These are phyloP conservation scores for Ectobius pallidus DNA, from an alignment of 2,888 invertebrate species.

Conservation along the genomic window DNA sequence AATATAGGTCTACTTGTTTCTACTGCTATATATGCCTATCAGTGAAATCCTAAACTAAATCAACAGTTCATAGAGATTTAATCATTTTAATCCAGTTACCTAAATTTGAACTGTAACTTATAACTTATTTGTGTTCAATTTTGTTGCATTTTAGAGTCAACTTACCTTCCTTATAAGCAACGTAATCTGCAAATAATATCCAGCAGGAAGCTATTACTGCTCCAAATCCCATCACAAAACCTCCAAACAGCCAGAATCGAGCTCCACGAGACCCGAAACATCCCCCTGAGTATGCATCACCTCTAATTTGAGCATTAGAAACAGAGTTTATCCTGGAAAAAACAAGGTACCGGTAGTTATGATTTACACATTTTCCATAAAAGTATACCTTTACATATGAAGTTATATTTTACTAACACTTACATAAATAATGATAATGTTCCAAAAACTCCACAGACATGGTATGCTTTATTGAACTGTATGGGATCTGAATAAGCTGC, in stretches of 20 bases:
- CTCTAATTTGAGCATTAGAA: slow-evolving; percentile 90
- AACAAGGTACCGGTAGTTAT: too few relatives aligned
- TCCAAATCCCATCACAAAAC: slow-evolving; percentile 96
- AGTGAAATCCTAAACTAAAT: too few relatives aligned
- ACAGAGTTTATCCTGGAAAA: slow-evolving; percentile 85
- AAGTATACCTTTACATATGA: neutral
- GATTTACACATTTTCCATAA: slow-evolving; percentile 9
- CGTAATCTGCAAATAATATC: slow-evolving; percentile 91
- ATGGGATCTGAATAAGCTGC: slow-evolving; percentile 69
- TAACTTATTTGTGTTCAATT: too few relatives aligned
- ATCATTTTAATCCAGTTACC: too few relatives aligned
- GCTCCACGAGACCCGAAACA: slow-evolving; percentile 88
- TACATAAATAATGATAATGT: slow-evolving; percentile 94
- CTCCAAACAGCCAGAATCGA: slow-evolving; percentile 92
- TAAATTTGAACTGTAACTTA: too few relatives aligned
- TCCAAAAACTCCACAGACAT: slow-evolving; percentile 93
- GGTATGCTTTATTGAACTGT: slow-evolving; percentile 67
- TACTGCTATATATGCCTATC: too few relatives aligned
- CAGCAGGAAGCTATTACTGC: slow-evolving; percentile 95
- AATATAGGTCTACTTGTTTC: too few relatives aligned
- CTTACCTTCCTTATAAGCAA: slow-evolving; percentile 64
- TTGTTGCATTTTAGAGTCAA: too few relatives aligned
- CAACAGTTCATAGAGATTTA: too few relatives aligned
- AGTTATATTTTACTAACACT: slow-evolving; percentile 49
- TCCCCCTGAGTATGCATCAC: slow-evolving; percentile 82